Percentiles rank a stretch among this genome's conserved stretches.
Evolutionary conservation across 2,888 invertebrate species (phyloP).

Genomic region (Trachelus tabidus): DNA sequence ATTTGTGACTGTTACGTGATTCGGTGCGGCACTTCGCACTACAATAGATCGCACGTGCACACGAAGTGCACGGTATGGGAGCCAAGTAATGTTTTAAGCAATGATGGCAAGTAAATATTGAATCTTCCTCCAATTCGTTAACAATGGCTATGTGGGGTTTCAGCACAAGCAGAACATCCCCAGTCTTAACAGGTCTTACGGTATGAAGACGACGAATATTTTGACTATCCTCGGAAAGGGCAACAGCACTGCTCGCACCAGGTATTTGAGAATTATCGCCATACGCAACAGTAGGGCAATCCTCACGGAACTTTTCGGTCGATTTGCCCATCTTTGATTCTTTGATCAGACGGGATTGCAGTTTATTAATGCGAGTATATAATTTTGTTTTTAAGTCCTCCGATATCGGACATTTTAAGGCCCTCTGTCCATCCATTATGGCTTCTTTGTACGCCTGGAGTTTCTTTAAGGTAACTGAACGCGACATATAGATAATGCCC

Average conservation of each 20-base stretch:
- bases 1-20: conserved; percentile 15
- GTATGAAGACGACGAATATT: conserved; percentile 14
- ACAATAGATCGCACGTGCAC: conserved; percentile 13
- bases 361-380: too few species aligned
- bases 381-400: too few species aligned
- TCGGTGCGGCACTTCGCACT: conserved; percentile 8
- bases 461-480: background rate
- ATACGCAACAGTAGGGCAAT: background rate
- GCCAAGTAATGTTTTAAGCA: conserved; percentile 11
- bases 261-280: conserved; percentile 14
- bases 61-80: conserved; percentile 16
- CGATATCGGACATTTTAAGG: conserved; percentile 1
- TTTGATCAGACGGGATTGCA: too few species aligned
- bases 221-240: background rate
- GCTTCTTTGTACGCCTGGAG: conserved; percentile 13
- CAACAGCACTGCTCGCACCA: background rate
- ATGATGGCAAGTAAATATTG: conserved; percentile 12
- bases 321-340: background rate
- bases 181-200: conserved; percentile 10
- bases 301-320: background rate
- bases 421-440: conserved; percentile 9
- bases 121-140: background rate
- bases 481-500: background rate
- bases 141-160: conserved; percentile 8
- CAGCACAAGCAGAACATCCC: conserved; percentile 17